Base-by-base conservation (phyloP, 23 tunicate species). In the Trididemnum miniatum region DNA sequence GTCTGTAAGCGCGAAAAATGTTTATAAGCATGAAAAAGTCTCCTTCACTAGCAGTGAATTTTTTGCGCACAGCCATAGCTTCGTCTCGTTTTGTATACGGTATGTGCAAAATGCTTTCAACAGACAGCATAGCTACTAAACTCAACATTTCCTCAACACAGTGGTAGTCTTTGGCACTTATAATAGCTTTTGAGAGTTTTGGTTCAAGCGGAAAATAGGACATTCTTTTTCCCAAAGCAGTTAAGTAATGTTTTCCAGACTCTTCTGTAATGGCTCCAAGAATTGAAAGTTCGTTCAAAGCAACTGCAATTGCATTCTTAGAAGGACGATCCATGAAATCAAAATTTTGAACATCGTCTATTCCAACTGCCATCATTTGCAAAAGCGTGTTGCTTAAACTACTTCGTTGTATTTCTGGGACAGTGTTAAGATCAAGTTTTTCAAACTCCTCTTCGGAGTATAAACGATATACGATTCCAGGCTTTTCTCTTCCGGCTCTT, bases 321-420 rank as follows among this genome's bases (percentile, higher is more conserved):
- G 64, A 62, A 24, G 98, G 98, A 3, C 86, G 81, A 66, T 93
- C 98, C 80, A 93, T 85, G 57, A 93, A 93, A 65, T 93, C 94
- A 76, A 93, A 93, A 12, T 72, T 83, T 22, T 31, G 67, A 33
- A 93, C 83, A 74, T 93, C 87, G 0, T 74, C 74, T 9, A 93
- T 84, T 1, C 98, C 98, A 65, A 93, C 88, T 31, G 98, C 98
- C 80, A 93, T 57, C 32, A 93, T 51, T 51, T 93, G 92, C 20
- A 93, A 71, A 28, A 93, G 64, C 1, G 75, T 82, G 59, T 91
- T 93, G 51, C 86, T 89, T 24, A 88, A 65, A 71, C 85, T 93
- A 35, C 89, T 84, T 9, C 98, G 35, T 36, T 85, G 89, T 24
- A 93, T 93, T 60, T 93, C 98, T 9, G 98, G 98, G 30, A 84